Percentiles rank a stretch among this genome's conserved stretches.
phyloP scores from a whole-genome alignment of 2,113 vertebrate species.

The Vombatus ursinus region DNA sequence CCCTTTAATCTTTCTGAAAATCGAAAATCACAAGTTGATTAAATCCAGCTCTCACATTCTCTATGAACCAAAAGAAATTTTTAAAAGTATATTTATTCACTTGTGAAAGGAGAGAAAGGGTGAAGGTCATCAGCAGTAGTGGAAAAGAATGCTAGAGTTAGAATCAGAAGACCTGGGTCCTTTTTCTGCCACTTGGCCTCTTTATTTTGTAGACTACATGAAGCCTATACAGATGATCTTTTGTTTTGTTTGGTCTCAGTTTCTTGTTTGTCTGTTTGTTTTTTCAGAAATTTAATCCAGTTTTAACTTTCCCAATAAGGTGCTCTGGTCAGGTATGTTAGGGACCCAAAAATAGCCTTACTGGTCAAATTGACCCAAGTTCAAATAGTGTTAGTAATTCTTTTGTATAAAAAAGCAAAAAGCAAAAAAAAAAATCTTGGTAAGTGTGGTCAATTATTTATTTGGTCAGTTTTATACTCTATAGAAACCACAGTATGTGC shows the following conservation, averaged over 20 bases:
- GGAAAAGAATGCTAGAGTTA: slow-evolving; percentile 1
- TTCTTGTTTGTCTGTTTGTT: background rate
- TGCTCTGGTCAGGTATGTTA: too few relatives aligned
- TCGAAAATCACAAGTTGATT: background rate
- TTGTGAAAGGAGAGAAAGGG: background rate
- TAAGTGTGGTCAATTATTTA: too few relatives aligned
- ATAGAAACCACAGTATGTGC: too few relatives aligned
- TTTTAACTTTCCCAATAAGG: too few relatives aligned
- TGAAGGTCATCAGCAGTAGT: slow-evolving; percentile 17
- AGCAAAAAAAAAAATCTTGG: too few relatives aligned
- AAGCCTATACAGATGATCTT: background rate
- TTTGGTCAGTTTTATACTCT: too few relatives aligned
- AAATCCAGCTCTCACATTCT: slow-evolving; percentile 51
- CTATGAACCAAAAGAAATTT: background rate
- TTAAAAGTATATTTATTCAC: background rate
- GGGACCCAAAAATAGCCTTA: too few relatives aligned
- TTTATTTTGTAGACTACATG: background rate
- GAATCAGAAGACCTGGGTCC: background rate
- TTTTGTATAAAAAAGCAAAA: too few relatives aligned
- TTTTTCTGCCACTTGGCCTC: background rate
- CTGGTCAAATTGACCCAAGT: too few relatives aligned
- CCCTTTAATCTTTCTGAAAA: background rate
- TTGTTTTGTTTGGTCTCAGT: background rate
- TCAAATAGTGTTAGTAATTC: too few relatives aligned
- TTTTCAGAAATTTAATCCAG: background rate